Evolutionary conservation across 1,140 invertebrate species (phyloP), one percentile per base, ranked within the genome.

Genomic region (Hyphantria cunea): DNA sequence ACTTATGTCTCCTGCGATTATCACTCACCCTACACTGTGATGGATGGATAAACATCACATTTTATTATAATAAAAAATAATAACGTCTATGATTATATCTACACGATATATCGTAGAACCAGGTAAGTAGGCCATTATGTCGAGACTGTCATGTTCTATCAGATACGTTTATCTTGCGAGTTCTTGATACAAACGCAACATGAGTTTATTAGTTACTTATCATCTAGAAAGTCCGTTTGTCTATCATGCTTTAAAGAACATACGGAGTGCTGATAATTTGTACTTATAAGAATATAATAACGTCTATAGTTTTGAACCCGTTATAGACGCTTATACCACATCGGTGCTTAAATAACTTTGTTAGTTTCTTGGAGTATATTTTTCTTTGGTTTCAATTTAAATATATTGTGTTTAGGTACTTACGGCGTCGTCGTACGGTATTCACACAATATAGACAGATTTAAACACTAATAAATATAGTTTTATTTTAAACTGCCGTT

Each of bases 1-100:
- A 78, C 83, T 85, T 85, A 86, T 72, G 85, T 85, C 80, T 64
- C 65, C 61, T 52, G 62, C 72, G 75, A 86, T 86, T 80, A 86
- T 67, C 75, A 68, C 72, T 67, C 76, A 52, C 56, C 65, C 48
- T 72, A 68, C 55, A 68, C 69, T 68, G 58, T 74, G 53, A 55
- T 53, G 50, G 62, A 64, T 56, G 31, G 53, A 33, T 56, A 55
- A 50, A 50, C 59, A 62, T 53, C n/a, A n/a, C n/a, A 41, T 53
- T 63, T 63, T 47, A 63, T 63, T 54, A 33, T 41, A 49, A 32
- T 54, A 51, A 63, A 54, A 54, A 54, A 13, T 42, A 47, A 48
- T 32, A 51, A 12, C 42, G 54, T 54, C 32, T 54, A 54, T 41
- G 51, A 63, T 54, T 54, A 51, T 44, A 63, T 63, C 60, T 32